Evolutionary conservation across 1,140 invertebrate genomes (phyloP).

Genomic region (Neuroterus valhalla): DNA sequence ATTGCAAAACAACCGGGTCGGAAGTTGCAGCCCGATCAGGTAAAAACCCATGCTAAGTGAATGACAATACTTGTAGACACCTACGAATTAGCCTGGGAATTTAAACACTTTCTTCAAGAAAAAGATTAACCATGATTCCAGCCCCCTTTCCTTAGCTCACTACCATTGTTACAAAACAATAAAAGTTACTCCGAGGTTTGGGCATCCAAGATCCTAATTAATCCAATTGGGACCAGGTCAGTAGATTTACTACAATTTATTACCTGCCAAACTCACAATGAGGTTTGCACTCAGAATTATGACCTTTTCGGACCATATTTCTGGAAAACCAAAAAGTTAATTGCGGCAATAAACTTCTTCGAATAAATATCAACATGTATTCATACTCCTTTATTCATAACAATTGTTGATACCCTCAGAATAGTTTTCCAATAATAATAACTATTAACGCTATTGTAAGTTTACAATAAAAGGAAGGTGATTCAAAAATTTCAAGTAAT

Average conservation of each 20-base stretch:
- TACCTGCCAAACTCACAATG: background rate
- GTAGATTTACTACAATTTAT: background rate
- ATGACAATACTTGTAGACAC: slow-evolving; percentile 52
- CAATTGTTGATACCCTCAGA: too few species aligned
- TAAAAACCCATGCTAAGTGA: slow-evolving; percentile 44
- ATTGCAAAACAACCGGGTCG: slow-evolving; percentile 63
- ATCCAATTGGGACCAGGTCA: background rate
- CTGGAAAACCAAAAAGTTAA: background rate
- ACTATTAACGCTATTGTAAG: too few species aligned
- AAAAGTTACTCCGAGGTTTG: background rate
- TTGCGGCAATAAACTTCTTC: background rate
- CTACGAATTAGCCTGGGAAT: slow-evolving; percentile 51
- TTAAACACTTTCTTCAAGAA: background rate
- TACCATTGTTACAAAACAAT: background rate
- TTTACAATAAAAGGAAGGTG: too few species aligned
- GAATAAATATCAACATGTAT: too few species aligned
- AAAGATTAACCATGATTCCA: background rate
- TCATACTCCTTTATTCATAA: too few species aligned
- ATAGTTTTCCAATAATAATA: too few species aligned
- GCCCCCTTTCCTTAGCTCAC: background rate
- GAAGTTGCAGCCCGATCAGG: slow-evolving; percentile 49
- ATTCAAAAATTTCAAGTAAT: too few species aligned
- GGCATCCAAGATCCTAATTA: background rate
- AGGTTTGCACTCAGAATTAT: background rate
- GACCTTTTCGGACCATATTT: background rate